Evolutionary conservation across 2,797 vertebrate genomes (phyloP).

Genomic region (Petrocephalus schoutedeni): DNA sequence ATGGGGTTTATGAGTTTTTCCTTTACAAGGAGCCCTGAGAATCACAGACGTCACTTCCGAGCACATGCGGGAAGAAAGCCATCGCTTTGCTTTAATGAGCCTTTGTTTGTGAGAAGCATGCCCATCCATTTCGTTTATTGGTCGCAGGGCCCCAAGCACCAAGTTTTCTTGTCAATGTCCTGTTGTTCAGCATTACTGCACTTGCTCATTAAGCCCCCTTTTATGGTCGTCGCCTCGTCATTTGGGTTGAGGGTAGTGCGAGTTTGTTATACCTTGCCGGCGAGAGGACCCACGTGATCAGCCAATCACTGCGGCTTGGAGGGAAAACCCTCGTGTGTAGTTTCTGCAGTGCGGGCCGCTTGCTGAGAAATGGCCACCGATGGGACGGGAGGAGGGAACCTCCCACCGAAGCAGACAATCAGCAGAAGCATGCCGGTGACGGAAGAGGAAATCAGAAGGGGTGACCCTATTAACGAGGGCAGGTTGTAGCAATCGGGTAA

Average conservation of each 20-base stretch:
- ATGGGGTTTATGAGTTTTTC: neutral
- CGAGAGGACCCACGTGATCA: neutral
- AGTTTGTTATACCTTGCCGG: constrained; percentile 10
- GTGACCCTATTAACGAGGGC: constrained; percentile 20
- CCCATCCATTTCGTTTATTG: constrained; percentile 20
- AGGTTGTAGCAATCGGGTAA: constrained; percentile 13
- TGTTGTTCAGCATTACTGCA: neutral
- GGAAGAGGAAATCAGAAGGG: neutral
- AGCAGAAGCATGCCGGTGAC: constrained; percentile 19
- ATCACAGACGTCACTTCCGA: constrained; percentile 17
- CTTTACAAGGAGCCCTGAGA: neutral
- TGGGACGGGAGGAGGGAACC: neutral
- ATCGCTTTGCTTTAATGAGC: constrained; percentile 17
- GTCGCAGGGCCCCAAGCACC: neutral
- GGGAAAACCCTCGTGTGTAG: constrained; percentile 6
- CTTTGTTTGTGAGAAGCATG: constrained; percentile 13
- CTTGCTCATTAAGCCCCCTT: constrained; percentile 11
- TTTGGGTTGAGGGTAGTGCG: neutral
- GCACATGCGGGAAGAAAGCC: constrained; percentile 1
- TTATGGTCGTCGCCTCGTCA: neutral
- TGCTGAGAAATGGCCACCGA: neutral
- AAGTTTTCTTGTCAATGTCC: constrained; percentile 8
- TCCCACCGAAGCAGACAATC: constrained; percentile 18
- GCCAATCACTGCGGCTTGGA: neutral
- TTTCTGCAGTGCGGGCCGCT: neutral